Percentiles rank a stretch among this genome's conserved stretches.
These are phyloP conservation scores for Scelioninae gen. 1 DNA, from an alignment of 2,888 invertebrate species.

Conservation along the genomic window DNA sequence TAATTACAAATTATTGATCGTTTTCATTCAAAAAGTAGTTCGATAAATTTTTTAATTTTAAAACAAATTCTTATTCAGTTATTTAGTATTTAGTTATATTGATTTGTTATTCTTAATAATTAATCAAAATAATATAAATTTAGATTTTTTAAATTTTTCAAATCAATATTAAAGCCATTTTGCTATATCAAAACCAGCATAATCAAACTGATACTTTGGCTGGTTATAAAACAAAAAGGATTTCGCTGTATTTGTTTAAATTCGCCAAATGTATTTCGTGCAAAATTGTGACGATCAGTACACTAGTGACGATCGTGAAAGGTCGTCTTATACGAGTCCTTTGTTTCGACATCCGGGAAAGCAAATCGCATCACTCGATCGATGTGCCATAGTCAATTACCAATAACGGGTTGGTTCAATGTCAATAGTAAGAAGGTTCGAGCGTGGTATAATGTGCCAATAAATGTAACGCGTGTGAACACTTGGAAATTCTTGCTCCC, in stretches of 20 bases:
- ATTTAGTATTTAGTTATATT: no score
- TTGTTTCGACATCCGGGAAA: constrained; percentile 65
- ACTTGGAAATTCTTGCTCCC: constrained; percentile 77
- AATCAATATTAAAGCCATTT: no score
- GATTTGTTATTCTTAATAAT: no score
- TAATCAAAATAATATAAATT: no score
- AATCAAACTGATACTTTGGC: no score
- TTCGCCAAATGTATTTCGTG: constrained; percentile 58
- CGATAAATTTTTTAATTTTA: no score
- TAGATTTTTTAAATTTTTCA: no score
- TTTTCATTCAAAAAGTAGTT: no score
- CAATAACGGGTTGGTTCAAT: constrained; percentile 75
- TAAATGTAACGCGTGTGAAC: constrained; percentile 80
- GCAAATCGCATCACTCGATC: constrained; percentile 71
- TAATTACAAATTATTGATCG: no score
- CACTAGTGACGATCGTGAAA: constrained; percentile 66
- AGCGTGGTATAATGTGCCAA: constrained; percentile 55
- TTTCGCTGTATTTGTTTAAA: constrained; percentile 24
- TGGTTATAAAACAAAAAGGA: no score
- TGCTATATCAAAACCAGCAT: no score
- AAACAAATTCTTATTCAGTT: no score
- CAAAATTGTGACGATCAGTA: constrained; percentile 52
- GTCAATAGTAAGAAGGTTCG: constrained; percentile 74
- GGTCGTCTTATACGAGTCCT: constrained; percentile 67
- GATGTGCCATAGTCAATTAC: constrained; percentile 71